Evolutionary conservation across 2,888 invertebrate genomes (phyloP).

Genomic region (Troides helena): DNA sequence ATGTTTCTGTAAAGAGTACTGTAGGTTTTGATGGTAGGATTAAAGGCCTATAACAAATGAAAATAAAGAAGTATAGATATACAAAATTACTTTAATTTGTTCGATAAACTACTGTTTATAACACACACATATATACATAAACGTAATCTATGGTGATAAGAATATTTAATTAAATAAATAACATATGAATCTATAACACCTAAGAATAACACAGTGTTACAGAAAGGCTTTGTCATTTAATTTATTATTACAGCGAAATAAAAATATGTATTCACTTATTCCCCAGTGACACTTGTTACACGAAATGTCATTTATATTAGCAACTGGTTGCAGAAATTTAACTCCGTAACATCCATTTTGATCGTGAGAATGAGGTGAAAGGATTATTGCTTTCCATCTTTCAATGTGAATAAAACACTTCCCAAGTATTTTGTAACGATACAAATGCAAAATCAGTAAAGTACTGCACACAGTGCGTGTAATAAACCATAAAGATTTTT

Average conservation of each 20-base stretch:
- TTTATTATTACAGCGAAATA: not conserved
- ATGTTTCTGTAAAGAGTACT: too few relatives aligned
- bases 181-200: too few relatives aligned
- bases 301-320: conserved; percentile 12
- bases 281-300: conserved; percentile 15
- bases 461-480: not conserved
- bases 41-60: too few relatives aligned
- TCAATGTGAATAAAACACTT: conserved; percentile 25
- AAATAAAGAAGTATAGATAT: too few relatives aligned
- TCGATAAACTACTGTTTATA: too few relatives aligned
- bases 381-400: conserved; percentile 28
- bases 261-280: not conserved
- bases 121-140: too few relatives aligned
- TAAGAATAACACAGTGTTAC: too few relatives aligned
- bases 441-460: not conserved
- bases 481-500: too few relatives aligned
- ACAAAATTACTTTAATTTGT: too few relatives aligned
- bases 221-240: not conserved
- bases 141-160: too few relatives aligned
- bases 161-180: too few relatives aligned
- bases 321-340: conserved; percentile 19
- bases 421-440: conserved; percentile 17
- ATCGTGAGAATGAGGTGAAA: conserved; percentile 29
- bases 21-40: too few relatives aligned
- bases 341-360: conserved; percentile 20